Evolutionary conservation across 2,797 vertebrate genomes (phyloP).

Genomic region (Phalanger gymnotis): DNA sequence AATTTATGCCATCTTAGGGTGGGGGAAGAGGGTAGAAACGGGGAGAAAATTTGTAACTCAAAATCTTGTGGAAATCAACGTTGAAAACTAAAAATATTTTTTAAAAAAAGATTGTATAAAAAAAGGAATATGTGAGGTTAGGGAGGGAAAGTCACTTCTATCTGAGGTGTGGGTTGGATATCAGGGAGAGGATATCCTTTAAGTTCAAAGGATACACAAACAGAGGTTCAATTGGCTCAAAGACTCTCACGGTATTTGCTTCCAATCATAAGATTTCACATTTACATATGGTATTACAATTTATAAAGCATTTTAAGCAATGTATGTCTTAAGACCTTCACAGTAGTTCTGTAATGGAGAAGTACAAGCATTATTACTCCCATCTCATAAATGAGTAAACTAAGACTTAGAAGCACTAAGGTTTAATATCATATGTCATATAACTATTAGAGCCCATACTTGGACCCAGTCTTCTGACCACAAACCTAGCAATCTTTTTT

Average conservation of each 20-base stretch:
- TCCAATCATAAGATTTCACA: background rate
- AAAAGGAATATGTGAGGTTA: background rate
- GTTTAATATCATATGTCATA: background rate
- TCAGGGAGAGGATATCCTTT: background rate
- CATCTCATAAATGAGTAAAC: background rate
- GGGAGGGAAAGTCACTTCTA: background rate
- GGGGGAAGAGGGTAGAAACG: no score
- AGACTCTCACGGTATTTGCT: background rate
- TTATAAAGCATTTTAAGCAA: background rate
- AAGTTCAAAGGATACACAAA: background rate
- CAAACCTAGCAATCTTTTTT: background rate
- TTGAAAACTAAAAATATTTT: no score
- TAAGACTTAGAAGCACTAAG: background rate
- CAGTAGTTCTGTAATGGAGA: background rate
- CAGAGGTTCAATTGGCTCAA: background rate
- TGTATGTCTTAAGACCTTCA: background rate
- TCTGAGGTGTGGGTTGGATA: background rate
- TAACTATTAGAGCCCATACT: background rate
- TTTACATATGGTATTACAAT: background rate
- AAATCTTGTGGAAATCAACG: no score
- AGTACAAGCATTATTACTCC: background rate
- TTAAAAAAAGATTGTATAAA: background rate
- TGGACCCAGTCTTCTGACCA: background rate
- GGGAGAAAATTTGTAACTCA: no score
- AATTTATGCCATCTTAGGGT: no score